These are phyloP conservation scores for Reticulitermes lucifugus DNA, from an alignment of 2,888 invertebrate genomes.

Conservation along the genomic window DNA sequence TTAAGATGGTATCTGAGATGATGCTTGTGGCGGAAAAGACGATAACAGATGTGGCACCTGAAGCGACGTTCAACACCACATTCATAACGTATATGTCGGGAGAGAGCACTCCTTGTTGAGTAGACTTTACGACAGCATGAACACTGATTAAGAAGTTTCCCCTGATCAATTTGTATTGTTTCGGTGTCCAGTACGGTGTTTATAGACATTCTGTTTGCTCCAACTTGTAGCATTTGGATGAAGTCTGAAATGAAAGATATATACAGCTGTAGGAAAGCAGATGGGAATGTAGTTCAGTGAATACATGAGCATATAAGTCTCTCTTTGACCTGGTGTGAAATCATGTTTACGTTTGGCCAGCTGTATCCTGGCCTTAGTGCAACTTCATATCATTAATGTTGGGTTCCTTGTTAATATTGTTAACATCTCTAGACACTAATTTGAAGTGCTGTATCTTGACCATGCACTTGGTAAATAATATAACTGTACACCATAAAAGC, in stretches of 20 bases:
- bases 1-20: constrained; percentile 67
- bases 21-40: constrained; percentile 68
- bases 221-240: constrained; percentile 3
- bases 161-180: neutral
- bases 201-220: neutral
- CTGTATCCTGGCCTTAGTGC: too few relatives aligned
- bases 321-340: too few relatives aligned
- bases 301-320: too few relatives aligned
- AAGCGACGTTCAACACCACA: constrained; percentile 16
- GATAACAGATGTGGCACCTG: constrained; percentile 56
- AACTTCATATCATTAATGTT: too few relatives aligned
- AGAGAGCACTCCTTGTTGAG: constrained; percentile 3
- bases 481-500: too few relatives aligned
- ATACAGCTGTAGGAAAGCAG: too few relatives aligned
- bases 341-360: too few relatives aligned
- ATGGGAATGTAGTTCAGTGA: too few relatives aligned
- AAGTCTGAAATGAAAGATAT: neutral
- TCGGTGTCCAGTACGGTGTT: neutral
- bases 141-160: neutral
- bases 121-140: neutral
- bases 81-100: constrained; percentile 15
- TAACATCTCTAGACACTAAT: too few relatives aligned
- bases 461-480: too few relatives aligned
- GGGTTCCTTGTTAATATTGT: too few relatives aligned
- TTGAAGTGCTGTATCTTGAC: too few relatives aligned